Evolutionary conservation across 2,113 vertebrate species (phyloP), one percentile per base, ranked within the genome.

Genomic region (Podocnemis expansa): DNA sequence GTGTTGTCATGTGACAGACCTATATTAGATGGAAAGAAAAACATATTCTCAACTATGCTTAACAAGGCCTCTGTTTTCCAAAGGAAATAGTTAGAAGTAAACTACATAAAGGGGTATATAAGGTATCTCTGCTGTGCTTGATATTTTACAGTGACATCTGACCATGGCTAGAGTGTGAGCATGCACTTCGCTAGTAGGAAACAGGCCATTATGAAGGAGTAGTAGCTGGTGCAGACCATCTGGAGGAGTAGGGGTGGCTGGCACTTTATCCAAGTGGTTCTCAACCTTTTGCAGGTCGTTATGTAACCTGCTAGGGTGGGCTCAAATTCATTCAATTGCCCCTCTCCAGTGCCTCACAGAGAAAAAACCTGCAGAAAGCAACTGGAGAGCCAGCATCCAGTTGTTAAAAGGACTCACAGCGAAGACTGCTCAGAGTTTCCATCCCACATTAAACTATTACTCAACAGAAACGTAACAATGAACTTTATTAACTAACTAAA

Each of bases 11-110:
- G 41, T 91, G 93, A 82, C 52, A 34, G 54, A 29, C 87, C 84
- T 78, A 78, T 55, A 41, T 1, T 8, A 78, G 87, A 95, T 95
- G 93, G 95, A 91, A 96, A 93, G 27, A 73, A 55, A 78, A 95
- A 81, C 43, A 16, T 16, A 12, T 82, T 93, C 94, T 89, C 85
- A 91, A 92, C 93, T 91, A 58, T 78, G 49, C 58, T 88, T 63
- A 95, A 96, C 51, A 78, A 47, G 81, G 55, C 79, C 90, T 85
- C 38, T 93, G 93, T 51, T 92, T 82, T 82, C 85, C 93, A 95
- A 95, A 84, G 90, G 75, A 95, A 96, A 94, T 81, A 90, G 93
- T 95, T 88, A 80, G 87, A 90, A 86, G 86, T 67, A 1, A 0
- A 17, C 78, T 88, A 47, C 41, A 82, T 12, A 54, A 92, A 91